Evolutionary conservation across 2,113 vertebrate genomes (phyloP).

Genomic region (Atrichornis clamosus): DNA sequence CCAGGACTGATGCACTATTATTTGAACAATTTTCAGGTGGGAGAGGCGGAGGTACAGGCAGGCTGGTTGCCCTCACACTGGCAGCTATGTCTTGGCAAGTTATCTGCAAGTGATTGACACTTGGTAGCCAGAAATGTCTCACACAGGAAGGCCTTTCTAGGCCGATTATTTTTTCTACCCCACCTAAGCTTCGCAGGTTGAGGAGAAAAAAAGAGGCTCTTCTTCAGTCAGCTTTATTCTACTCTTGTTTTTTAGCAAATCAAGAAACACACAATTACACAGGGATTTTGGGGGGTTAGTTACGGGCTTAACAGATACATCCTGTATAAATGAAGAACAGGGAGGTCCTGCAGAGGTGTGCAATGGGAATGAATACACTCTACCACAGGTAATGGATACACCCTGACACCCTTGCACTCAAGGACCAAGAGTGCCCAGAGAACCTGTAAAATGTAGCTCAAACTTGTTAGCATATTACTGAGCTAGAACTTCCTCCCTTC

Average conservation of each 20-base stretch:
- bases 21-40: neutral
- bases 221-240: neutral
- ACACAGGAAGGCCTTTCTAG: neutral
- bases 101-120: neutral
- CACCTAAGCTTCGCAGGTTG: neutral
- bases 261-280: neutral
- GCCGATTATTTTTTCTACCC: neutral
- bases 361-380: neutral
- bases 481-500: neutral
- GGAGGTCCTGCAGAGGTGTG: neutral
- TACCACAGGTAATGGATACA: neutral
- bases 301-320: neutral
- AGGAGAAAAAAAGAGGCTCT: neutral
- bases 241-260: neutral
- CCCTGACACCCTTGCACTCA: neutral
- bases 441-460: neutral
- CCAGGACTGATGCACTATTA: rapidly evolving
- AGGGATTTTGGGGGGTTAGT: neutral
- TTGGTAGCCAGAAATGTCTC: neutral
- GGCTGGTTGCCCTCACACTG: neutral
- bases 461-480: neutral
- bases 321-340: neutral
- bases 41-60: rapidly evolving
- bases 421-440: rapidly evolving
- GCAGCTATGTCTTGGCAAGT: neutral